phyloP scores from a whole-genome alignment of 2,113 vertebrate species.

The Trogon surrucura region DNA sequence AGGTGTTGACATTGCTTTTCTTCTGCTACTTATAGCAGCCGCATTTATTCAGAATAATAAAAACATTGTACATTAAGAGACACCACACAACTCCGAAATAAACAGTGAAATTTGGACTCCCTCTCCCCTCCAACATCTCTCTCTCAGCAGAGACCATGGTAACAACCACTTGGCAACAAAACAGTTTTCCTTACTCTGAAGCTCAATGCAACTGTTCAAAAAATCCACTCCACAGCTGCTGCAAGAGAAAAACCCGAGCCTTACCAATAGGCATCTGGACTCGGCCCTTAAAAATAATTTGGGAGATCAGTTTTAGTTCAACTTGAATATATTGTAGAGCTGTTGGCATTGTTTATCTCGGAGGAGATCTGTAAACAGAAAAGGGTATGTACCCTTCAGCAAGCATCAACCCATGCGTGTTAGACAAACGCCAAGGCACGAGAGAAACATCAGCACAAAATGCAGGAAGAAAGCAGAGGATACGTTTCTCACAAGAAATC shows the following conservation, averaged over 20 bases:
- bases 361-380: not conserved
- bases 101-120: not conserved
- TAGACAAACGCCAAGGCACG: not conserved
- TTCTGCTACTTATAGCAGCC: not conserved
- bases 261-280: not conserved
- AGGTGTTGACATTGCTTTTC: not conserved
- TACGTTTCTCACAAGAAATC: not conserved
- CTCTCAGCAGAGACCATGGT: not conserved
- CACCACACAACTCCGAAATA: not conserved
- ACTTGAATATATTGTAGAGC: not conserved
- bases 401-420: not conserved
- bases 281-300: not conserved
- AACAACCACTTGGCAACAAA: not conserved
- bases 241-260: not conserved
- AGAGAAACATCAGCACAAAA: not conserved
- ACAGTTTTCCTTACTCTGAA: not conserved
- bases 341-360: not conserved
- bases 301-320: not conserved
- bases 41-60: not conserved
- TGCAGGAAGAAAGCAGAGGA: not conserved
- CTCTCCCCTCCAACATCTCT: not conserved
- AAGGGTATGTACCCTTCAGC: not conserved
- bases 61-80: not conserved
- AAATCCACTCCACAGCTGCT: not conserved
- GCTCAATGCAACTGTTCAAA: not conserved